Evolutionary conservation across 1,140 invertebrate genomes (phyloP), one percentile per base, ranked within the genome.

Genomic region (Aphidius ervi): DNA sequence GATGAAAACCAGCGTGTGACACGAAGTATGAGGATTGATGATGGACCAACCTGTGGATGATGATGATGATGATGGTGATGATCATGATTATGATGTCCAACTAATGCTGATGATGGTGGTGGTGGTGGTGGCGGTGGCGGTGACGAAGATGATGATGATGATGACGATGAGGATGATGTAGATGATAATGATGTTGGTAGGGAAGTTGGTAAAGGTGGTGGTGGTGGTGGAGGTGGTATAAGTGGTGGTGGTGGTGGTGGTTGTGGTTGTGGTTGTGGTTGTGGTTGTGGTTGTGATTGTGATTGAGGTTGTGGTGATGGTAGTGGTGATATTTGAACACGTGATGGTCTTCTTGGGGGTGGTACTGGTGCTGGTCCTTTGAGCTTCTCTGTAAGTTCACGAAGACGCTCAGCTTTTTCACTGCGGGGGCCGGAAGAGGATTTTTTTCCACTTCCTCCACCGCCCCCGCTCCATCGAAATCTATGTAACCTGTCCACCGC

Each of bases 401-500:
- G 84, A 61, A 92, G 81, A 60, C 86, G 82, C 71, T 89, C 86
- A 10, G 88, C 82, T 73, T 87, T 87, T 70, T 83, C 85, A 76
- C 78, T 84, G 75, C 80, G 82, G 77, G 81, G 79, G 76, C 78
- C 68, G 61, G 71, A 68, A 71, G 72, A 72, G 61, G 74, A 72
- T 61, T 80, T 78, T 63, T 76, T 78, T 57, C 69, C 70, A 45
- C 71, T 70, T 67, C 74, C 70, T 71, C 73, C 67, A 70, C 76
- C 72, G 80, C 82, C 82, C 77, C 87, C 86, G 78, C 87, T 88
- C 81, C 89, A 87, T 74, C 87, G 86, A 73, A 88, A 85, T 74
- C 85, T 88, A 70, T 88, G 87, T 74, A 90, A 81, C 62, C 88
- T 88, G 80, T 90, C 88, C 87, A 91, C 85, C 72, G 85, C 75